Evolutionary conservation across 2,113 vertebrate genomes (phyloP), one percentile per base, ranked within the genome.

Genomic region (Ochotona curzoniae): DNA sequence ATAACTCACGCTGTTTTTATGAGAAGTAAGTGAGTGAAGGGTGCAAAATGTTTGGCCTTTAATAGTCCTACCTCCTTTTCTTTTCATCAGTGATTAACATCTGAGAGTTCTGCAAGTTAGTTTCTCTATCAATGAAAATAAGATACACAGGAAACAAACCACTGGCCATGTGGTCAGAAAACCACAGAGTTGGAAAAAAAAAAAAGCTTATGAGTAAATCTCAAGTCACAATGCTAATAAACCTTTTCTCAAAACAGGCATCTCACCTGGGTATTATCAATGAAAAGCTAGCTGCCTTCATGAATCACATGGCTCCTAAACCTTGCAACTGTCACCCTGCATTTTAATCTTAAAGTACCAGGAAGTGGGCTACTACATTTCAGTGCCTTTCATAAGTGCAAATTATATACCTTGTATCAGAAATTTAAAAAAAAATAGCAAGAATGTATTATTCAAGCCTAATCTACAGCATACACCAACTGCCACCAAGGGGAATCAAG

Each of bases 241-340:
- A 83, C 18, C 64, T 26, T 86, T 95, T 25, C 25, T 7, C 20
- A 88, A 47, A 71, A 20, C 6, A 83, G n/a, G n/a, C 83, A 91
- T 93, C 30, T 15, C 38, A 93, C 28, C 32, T 92, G 30, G n/a
- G n/a, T n/a, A n/a, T 66, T 90, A 71, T 95, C 83, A 94, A 67
- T 18, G 6, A 87, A 96, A 95, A 91, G 75, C 12, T 47, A 91
- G 26, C 4, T 66, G 44, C 13, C 35, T 87, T 57, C 25, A 87
- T 12, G 38, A 93, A 91, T 12, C 85, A 35, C 60, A 75, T 47
- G 21, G 60, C 21, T 63, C 89, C 38, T 25, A 66, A 23, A 44
- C 91, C 91, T 51, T 87, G 26, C 35, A 30, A n/a, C 47, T 83
- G 44, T 23, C 23, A 87, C 6, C 9, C 44, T 26, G 87, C 26